A percentile compares a stretch with the other conserved stretches of the same genome.
Conservation (phyloP, 92 coral and sea anemone genomes). For the Paragorgia papillata region DNA sequence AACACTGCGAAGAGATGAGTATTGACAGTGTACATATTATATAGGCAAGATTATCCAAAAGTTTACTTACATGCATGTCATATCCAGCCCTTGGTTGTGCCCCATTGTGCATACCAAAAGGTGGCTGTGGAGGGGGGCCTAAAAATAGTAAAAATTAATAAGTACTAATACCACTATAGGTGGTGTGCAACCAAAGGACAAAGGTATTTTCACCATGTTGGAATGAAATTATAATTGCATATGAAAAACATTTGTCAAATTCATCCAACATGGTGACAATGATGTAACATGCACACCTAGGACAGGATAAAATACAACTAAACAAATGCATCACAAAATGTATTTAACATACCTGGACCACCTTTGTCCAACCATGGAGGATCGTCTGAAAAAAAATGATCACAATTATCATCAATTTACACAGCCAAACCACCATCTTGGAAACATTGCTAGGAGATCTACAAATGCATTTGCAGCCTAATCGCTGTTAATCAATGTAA, state of each 20-base stretch:
- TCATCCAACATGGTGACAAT: no score
- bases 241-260: no score
- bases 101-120: conserved; percentile 80
- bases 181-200: neutral
- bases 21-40: no score
- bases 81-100: conserved; percentile 46
- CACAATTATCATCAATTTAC: no score
- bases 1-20: no score
- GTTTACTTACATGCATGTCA: conserved; percentile 49
- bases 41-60: no score
- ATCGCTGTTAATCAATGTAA: no score
- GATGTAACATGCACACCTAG: neutral
- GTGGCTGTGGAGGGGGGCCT: conserved; percentile 67
- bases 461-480: no score
- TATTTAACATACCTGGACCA: conserved; percentile 83
- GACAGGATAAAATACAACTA: neutral
- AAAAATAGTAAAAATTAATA: neutral
- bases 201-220: neutral
- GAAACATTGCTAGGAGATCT: no score
- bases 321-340: neutral
- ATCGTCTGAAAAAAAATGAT: conserved; percentile 76
- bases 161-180: neutral
- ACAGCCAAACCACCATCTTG: no score
- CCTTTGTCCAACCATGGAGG: conserved; percentile 99
- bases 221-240: no score